Evolutionary conservation across 2,797 vertebrate genomes (phyloP), one percentile per base, ranked within the genome.

Genomic region (Dallia pectoralis): DNA sequence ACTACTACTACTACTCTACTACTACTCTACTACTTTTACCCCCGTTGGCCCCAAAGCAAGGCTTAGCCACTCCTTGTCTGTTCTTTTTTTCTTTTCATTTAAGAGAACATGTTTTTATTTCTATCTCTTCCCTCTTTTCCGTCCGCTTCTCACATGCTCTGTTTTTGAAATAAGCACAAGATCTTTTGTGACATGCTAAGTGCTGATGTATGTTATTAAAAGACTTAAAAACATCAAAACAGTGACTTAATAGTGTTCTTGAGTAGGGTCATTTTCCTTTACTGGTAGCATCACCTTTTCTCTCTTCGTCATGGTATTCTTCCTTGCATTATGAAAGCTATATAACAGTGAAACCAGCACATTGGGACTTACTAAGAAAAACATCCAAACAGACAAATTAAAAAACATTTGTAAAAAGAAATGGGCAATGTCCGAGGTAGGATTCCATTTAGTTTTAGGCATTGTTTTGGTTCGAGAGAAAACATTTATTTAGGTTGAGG

Each of bases 191-290:
- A 94, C 84, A 91, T 91, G 92, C 92, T 86, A 88, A 89, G 92
- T 95, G 94, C 94, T 95, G 88, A 91, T 95, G 93, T 94, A 94
- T 94, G 91, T 95, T 94, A 95, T 94, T 95, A 95, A 95, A 95
- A 95, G 89, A 94, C 92, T 92, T 93, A 87, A 89, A 93, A 90
- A 91, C 86, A 72, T 87, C 85, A 80, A 84, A 22, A 36, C 7
- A 8, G 18, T 32, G 2, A 59, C 44, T 61, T 70, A 15, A 68
- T 4, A 48, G n/a, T 68, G 67, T 68, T 68, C 27, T 27, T 63
- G 29, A 32, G 16, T 30, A 18, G 61, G 32, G 27, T 2, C 16
- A 18, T 32, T 63, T 32, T 29, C 61, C 16, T 63, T 32, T 63
- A 6, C n/a, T 22, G n/a, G n/a, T 56, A 27, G 22, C 53, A 59